Conservation (phyloP, 2,113 vertebrate genomes). For the Saccopteryx bilineata region DNA sequence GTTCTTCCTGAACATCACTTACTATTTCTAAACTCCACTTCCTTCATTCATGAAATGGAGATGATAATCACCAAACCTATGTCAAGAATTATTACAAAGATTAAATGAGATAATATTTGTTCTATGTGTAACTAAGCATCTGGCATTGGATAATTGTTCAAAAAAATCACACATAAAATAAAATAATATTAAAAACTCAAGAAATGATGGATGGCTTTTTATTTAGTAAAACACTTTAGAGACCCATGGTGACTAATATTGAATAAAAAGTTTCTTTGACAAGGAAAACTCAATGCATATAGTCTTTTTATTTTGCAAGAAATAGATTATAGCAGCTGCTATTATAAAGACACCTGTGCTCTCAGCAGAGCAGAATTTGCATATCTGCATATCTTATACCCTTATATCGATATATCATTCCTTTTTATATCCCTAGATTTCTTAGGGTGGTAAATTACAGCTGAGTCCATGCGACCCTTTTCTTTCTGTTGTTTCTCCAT, state of each 20-base stretch:
- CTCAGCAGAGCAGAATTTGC: background rate
- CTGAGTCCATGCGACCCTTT: background rate
- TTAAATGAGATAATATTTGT: background rate
- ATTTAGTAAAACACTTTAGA: background rate
- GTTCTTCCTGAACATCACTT: background rate
- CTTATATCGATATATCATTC: background rate
- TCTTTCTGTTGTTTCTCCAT: background rate
- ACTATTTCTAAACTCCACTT: background rate
- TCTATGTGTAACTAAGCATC: background rate
- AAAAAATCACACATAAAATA: background rate
- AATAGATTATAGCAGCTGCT: background rate
- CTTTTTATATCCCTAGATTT: background rate
- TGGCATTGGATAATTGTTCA: background rate
- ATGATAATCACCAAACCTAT: background rate
- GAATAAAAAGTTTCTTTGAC: background rate
- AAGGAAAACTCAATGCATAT: background rate
- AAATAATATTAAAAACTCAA: background rate
- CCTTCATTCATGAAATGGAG: background rate
- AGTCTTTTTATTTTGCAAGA: background rate
- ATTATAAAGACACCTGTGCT: background rate
- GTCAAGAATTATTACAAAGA: background rate
- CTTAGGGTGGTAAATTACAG: background rate
- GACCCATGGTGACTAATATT: background rate
- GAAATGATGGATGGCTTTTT: background rate
- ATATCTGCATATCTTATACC: background rate